phyloP scores from a whole-genome alignment of 2,113 vertebrate species.

The Thamnaconus septentrionalis region DNA sequence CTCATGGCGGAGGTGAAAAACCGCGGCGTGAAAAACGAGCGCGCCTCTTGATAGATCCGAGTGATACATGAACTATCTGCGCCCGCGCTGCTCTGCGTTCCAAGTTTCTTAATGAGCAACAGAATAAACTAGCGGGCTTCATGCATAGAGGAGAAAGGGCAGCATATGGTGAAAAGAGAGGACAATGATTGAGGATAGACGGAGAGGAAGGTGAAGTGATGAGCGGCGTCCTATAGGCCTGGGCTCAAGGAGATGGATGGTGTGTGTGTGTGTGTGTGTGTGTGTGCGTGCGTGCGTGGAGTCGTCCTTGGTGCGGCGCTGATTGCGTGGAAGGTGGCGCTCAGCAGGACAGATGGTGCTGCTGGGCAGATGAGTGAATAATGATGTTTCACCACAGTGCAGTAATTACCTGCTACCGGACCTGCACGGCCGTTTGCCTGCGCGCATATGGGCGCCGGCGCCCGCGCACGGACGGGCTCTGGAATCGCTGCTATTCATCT shows the following conservation, averaged over 20 bases:
- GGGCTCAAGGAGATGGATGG: conserved; percentile 61
- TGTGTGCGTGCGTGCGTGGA: conserved; percentile 36
- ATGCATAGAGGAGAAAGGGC: conserved; percentile 5
- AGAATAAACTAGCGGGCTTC: conserved; percentile 26
- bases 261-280: conserved; percentile 15
- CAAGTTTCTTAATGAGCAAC: conserved; percentile 53
- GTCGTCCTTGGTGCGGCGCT: conserved; percentile 69
- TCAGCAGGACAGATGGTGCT: conserved; percentile 74
- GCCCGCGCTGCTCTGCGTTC: conserved; percentile 9
- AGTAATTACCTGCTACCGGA: conserved; percentile 69
- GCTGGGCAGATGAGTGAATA: conserved; percentile 74
- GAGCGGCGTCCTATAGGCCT: conserved; percentile 52
- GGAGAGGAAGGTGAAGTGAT: conserved; percentile 59
- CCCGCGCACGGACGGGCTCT: conserved; percentile 2
- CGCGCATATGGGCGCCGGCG: conserved; percentile 8
- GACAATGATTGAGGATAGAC: conserved; percentile 45
- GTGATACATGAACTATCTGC: conserved; percentile 33
- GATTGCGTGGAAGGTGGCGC: conserved; percentile 69
- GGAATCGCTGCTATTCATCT: neutral
- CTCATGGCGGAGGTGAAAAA: conserved; percentile 13
- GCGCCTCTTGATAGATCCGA: conserved; percentile 28
- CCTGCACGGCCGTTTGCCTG: conserved; percentile 32
- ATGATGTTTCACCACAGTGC: conserved; percentile 70
- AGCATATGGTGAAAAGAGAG: neutral
- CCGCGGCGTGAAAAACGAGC: conserved; percentile 30